phyloP scores from a whole-genome alignment of 2,888 invertebrate genomes.

The Scaeva pyrastri region DNA sequence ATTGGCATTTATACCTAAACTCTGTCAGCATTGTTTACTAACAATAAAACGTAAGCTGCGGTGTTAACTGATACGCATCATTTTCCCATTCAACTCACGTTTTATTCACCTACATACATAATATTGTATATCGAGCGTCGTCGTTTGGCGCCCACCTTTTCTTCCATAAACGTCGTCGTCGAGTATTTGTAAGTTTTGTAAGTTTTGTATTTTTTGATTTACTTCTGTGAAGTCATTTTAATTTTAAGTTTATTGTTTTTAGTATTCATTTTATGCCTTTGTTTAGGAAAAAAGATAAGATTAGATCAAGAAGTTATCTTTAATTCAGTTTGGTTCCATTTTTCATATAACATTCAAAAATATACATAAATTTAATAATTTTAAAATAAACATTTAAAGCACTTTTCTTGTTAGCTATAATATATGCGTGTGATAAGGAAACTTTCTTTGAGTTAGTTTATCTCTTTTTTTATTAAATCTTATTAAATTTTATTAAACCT shows the following conservation, averaged over 20 bases:
- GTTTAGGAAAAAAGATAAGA: conserved; percentile 22
- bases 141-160: conserved; percentile 35
- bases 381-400: not conserved
- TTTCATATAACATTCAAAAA: not conserved
- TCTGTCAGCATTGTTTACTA: conserved; percentile 36
- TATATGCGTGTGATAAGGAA: not conserved
- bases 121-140: not conserved
- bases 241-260: conserved; percentile 3
- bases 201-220: not conserved
- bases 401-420: not conserved
- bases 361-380: not conserved
- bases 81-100: conserved; percentile 14
- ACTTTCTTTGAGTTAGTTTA: not conserved
- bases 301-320: conserved; percentile 6
- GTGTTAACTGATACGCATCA: not conserved
- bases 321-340: not conserved
- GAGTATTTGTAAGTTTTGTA: not conserved
- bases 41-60: conserved; percentile 30
- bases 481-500: conserved; percentile 48
- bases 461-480: too few species aligned
- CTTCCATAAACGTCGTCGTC: not conserved
- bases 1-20: conserved; percentile 16
- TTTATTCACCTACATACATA: not conserved
- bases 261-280: conserved; percentile 6
- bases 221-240: conserved; percentile 12